A percentile compares a stretch with the other conserved stretches of the same genome.
Conservation (phyloP, 2,113 vertebrate genomes). For the Brienomyrus longianalis region DNA sequence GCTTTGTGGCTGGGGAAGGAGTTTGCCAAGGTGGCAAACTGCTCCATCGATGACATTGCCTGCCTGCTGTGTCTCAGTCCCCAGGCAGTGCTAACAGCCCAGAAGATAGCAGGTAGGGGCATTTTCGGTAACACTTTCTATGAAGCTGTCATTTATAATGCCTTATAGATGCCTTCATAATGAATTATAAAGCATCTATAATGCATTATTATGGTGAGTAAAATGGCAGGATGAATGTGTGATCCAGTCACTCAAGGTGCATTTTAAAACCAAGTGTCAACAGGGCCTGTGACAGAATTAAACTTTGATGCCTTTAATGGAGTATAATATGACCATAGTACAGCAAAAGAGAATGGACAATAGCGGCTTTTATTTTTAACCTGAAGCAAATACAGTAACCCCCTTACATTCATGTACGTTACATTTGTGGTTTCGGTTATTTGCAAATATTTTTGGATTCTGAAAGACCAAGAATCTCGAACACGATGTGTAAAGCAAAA, state of each 20-base stretch:
- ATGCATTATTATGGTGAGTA: neutral
- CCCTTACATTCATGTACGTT: neutral
- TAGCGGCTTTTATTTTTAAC: neutral
- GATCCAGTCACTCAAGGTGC: neutral
- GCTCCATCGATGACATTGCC: conserved; percentile 50
- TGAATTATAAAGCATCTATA: neutral
- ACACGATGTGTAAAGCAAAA: neutral
- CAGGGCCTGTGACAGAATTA: neutral
- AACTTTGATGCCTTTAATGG: neutral
- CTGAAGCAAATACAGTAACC: neutral
- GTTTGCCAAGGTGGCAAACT: conserved; percentile 60
- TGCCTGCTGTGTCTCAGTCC: conserved; percentile 60
- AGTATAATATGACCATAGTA: neutral
- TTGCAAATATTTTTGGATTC: neutral
- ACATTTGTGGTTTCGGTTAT: too few relatives aligned
- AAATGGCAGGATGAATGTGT: neutral
- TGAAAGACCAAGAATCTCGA: neutral
- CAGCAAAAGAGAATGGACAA: neutral
- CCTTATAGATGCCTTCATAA: neutral
- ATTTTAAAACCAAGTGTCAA: neutral
- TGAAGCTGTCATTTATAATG: neutral
- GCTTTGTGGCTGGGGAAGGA: conserved; percentile 59
- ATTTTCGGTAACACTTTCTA: neutral
- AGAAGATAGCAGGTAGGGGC: conserved; percentile 59
- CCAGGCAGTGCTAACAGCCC: conserved; percentile 53